Evolutionary conservation across 2,113 vertebrate genomes (phyloP).

Genomic region (Caloenas nicobarica): DNA sequence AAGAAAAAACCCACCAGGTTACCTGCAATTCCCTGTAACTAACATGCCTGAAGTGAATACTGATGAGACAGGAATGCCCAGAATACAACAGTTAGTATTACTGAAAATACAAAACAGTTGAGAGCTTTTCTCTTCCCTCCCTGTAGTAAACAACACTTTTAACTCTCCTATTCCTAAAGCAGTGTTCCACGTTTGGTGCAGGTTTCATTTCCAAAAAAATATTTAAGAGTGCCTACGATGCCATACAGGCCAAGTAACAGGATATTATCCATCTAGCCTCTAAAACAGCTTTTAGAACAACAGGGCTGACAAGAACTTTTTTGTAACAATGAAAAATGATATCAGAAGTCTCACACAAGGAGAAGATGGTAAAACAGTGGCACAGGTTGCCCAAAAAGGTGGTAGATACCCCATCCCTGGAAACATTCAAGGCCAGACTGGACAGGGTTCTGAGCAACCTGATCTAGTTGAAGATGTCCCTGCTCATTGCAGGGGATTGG

Average conservation of each 20-base stretch:
- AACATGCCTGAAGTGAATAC: not conserved
- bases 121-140: not conserved
- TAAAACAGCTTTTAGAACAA: not conserved
- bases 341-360: not conserved
- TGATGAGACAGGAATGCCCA: not conserved
- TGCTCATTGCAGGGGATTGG: no score
- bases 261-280: not conserved
- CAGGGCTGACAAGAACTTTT: not conserved
- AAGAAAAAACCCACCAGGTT: not conserved
- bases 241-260: not conserved
- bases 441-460: no score
- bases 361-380: no score
- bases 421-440: no score
- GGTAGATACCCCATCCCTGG: no score
- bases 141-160: accelerated
- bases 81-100: not conserved
- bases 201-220: not conserved
- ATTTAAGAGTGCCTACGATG: not conserved
- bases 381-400: no score
- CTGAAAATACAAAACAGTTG: not conserved
- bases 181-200: not conserved
- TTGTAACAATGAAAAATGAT: not conserved
- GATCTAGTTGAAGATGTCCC: no score
- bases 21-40: not conserved
- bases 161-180: not conserved